These are phyloP conservation scores for Cricetomys ansorgei DNA, from an alignment of 2,113 vertebrate species.

Conservation along the genomic window DNA sequence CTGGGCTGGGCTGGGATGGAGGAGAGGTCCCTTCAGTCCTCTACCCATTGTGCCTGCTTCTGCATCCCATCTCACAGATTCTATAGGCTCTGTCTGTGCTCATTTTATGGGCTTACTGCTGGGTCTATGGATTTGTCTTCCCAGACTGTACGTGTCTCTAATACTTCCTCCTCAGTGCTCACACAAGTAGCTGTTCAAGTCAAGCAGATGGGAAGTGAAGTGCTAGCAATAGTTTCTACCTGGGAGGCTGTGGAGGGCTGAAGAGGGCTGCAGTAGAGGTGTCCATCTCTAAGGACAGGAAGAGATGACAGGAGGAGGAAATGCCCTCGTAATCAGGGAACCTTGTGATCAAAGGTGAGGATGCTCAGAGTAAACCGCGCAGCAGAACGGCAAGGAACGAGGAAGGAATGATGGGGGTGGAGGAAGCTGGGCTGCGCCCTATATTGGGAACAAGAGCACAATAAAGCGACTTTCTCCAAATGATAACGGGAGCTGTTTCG, in stretches of 20 bases:
- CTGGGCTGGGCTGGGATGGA: neutral
- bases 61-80: neutral
- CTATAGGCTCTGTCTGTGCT: neutral
- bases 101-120: neutral
- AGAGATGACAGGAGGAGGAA: neutral
- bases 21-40: neutral
- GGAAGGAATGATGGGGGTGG: neutral
- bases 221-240: neutral
- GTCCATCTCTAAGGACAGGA: neutral
- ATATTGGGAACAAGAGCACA: constrained; percentile 29
- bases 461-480: constrained; percentile 53
- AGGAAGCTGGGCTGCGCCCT: neutral
- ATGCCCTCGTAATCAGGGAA: neutral
- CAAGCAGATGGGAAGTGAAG: neutral
- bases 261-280: neutral
- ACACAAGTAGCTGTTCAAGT: neutral
- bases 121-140: neutral
- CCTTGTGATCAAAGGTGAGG: neutral
- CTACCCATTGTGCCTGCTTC: neutral
- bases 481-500: constrained; percentile 23
- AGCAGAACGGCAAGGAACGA: neutral
- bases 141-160: neutral
- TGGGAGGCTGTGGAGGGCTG: neutral
- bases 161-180: neutral
- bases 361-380: neutral